These are phyloP conservation scores for Numenius arquata DNA, from an alignment of 2,113 vertebrate genomes.

Conservation along the genomic window DNA sequence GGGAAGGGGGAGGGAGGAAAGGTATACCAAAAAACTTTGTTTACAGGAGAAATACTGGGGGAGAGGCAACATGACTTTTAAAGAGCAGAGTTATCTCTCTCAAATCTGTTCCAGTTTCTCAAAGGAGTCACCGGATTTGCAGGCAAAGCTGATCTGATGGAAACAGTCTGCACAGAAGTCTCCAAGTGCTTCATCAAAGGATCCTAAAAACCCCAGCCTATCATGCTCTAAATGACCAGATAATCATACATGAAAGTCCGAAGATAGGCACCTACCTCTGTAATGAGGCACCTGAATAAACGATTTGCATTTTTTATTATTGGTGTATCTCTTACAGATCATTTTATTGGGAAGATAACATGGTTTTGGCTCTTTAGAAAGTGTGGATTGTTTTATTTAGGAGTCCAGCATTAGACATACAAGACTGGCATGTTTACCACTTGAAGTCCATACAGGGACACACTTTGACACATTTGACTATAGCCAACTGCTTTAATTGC, in stretches of 20 bases:
- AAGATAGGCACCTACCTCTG: not conserved
- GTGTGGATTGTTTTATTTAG: not conserved
- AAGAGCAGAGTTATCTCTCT: not conserved
- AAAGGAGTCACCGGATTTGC: not conserved
- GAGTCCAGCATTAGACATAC: not conserved
- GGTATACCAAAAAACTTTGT: constrained; percentile 6
- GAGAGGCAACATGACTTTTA: not conserved
- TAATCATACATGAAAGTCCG: not conserved
- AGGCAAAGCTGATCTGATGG: not conserved
- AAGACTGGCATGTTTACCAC: not conserved
- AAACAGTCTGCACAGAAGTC: not conserved
- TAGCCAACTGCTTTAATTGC: not conserved
- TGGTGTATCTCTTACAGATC: not conserved
- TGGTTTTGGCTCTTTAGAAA: not conserved
- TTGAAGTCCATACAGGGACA: not conserved
- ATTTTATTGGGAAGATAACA: not conserved
- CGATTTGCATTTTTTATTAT: not conserved
- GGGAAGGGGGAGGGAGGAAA: not conserved
- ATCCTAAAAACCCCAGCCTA: not conserved
- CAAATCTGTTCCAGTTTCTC: constrained; percentile 3
- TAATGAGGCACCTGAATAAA: not conserved
- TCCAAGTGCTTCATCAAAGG: constrained; percentile 37
- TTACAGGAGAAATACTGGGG: not conserved
- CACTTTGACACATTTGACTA: not conserved
- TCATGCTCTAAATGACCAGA: not conserved